phyloP scores from a whole-genome alignment of 1,140 invertebrate genomes.

The Drosophila sp. region DNA sequence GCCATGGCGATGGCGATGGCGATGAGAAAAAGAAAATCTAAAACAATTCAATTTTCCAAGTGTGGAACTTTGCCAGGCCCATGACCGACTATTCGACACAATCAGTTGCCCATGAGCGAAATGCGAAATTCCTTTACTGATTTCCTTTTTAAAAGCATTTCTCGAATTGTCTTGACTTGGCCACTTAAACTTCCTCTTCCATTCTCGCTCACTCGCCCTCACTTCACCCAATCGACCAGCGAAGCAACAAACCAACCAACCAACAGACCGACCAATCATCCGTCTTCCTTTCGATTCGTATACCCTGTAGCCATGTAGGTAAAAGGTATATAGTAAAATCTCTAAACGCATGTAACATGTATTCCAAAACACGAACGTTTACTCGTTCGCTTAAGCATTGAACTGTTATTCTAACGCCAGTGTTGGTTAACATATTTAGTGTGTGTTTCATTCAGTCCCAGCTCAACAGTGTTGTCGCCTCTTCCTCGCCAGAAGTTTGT shows the following conservation, averaged over 20 bases:
- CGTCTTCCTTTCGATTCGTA: neutral
- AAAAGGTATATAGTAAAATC: neutral
- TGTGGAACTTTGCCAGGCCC: conserved; percentile 38
- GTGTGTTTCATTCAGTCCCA: conserved; percentile 8
- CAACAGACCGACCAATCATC: neutral
- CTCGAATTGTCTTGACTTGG: conserved; percentile 69
- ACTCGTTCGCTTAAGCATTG: no score
- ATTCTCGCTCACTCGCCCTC: neutral
- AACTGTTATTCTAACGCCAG: neutral
- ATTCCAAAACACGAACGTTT: no score
- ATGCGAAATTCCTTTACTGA: conserved; percentile 77
- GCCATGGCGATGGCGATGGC: neutral
- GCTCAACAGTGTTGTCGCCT: no score
- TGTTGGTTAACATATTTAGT: conserved; percentile 2
- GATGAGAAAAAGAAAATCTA: conserved; percentile 58
- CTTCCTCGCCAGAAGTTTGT: no score
- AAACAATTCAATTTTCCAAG: conserved; percentile 80
- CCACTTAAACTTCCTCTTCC: conserved; percentile 56
- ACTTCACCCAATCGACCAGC: neutral
- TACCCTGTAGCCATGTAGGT: neutral
- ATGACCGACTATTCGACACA: conserved; percentile 51
- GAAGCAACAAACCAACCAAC: conserved; percentile 9
- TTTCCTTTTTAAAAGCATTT: conserved; percentile 78
- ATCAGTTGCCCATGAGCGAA: conserved; percentile 79
- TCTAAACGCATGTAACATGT: neutral